Conservation (phyloP, 2,797 vertebrate species). For the Paramormyrops hopkinsi region DNA sequence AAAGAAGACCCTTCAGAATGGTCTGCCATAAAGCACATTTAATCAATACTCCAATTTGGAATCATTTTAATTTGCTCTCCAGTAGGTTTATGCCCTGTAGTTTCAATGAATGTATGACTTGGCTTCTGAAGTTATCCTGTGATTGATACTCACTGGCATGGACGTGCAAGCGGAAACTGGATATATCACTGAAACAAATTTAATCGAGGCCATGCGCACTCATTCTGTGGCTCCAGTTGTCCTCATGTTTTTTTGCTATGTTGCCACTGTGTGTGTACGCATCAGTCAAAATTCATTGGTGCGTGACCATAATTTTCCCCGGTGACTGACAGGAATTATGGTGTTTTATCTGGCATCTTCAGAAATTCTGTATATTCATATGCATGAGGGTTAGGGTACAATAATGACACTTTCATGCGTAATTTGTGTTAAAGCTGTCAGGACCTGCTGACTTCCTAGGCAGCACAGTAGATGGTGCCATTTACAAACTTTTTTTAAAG, state of each 20-base stretch:
- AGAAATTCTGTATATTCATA: not conserved
- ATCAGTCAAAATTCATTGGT: not conserved
- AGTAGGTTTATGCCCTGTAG: not conserved
- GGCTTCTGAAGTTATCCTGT: slow-evolving; percentile 5
- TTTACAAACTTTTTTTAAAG: slow-evolving; percentile 3
- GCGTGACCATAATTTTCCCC: not conserved
- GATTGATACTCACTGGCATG: slow-evolving; percentile 14
- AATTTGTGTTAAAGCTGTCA: not conserved
- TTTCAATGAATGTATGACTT: slow-evolving; percentile 6
- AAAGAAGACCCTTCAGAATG: not conserved
- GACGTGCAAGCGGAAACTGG: not conserved
- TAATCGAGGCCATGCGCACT: not conserved
- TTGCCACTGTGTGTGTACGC: not conserved
- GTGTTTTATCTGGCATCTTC: not conserved
- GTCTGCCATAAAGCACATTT: not conserved
- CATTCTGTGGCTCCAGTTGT: not conserved
- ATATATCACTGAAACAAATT: not conserved
- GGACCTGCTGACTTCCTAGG: not conserved
- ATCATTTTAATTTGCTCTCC: not conserved
- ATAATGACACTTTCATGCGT: not conserved
- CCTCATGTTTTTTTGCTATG: not conserved
- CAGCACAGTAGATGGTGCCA: slow-evolving; percentile 8
- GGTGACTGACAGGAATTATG: not conserved
- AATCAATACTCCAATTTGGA: not conserved
- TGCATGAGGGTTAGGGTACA: not conserved